Conservation (phyloP, 2,888 invertebrate species). For the Gymnoscelis rufifasciata region DNA sequence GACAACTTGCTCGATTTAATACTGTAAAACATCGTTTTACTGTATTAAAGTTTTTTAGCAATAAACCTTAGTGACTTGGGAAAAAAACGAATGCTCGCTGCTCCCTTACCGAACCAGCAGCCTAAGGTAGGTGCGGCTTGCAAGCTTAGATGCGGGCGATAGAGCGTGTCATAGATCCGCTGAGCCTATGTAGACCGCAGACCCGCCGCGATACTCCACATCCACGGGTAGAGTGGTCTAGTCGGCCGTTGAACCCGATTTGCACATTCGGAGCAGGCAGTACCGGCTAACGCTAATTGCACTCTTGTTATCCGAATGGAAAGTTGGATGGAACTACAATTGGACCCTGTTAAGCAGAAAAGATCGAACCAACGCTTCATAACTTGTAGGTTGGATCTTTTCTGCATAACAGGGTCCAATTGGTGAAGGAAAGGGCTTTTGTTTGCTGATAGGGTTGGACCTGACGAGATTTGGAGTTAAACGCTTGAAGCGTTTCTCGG, state of each 20-base stretch:
- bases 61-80: too few species aligned
- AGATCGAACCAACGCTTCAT: too few species aligned
- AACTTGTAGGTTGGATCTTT: too few species aligned
- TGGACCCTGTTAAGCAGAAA: too few species aligned
- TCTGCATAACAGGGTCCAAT: too few species aligned
- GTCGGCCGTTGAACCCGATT: constrained; percentile 17
- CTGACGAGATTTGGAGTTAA: too few species aligned
- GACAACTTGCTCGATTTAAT: too few species aligned
- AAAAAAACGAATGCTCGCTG: constrained; percentile 3
- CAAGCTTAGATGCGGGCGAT: constrained; percentile 46
- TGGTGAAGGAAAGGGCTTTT: too few species aligned
- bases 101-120: background rate
- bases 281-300: constrained; percentile 9
- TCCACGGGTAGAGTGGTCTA: constrained; percentile 25
- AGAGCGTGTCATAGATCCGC: constrained; percentile 55
- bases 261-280: constrained; percentile 12
- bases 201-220: constrained; percentile 25
- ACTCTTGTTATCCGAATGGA: constrained; percentile 11
- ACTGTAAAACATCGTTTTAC: too few species aligned
- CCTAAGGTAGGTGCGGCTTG: constrained; percentile 23
- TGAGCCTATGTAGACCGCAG: constrained; percentile 46
- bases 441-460: too few species aligned
- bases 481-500: too few species aligned
- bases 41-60: too few species aligned
- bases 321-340: constrained; percentile 2